These are phyloP conservation scores for Sandelia bainsii DNA, from an alignment of 2,797 vertebrate genomes.

Conservation along the genomic window DNA sequence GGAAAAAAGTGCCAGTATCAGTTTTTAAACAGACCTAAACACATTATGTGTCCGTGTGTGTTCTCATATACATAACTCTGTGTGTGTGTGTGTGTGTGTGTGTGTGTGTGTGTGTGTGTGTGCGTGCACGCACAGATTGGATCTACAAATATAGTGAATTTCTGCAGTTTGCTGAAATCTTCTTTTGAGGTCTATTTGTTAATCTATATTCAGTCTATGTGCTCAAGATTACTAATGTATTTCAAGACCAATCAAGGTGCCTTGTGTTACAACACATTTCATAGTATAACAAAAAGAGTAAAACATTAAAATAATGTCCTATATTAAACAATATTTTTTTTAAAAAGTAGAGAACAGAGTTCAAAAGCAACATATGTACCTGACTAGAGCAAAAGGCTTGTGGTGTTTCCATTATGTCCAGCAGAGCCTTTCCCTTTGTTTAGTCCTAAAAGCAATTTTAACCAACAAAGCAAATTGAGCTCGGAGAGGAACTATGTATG, in stretches of 20 bases:
- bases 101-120: no score
- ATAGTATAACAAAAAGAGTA: neutral
- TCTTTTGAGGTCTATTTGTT: neutral
- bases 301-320: neutral
- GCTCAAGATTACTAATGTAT: neutral
- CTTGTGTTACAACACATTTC: neutral
- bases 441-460: slow-evolving; percentile 13
- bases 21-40: slow-evolving; percentile 8
- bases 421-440: neutral
- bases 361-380: slow-evolving; percentile 32
- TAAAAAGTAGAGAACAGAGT: slow-evolving; percentile 1
- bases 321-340: no score
- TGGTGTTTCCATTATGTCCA: slow-evolving; percentile 24
- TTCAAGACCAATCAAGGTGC: neutral
- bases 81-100: neutral
- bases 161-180: neutral
- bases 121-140: neutral
- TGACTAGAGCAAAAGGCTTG: slow-evolving; percentile 12
- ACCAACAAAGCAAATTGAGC: slow-evolving; percentile 10
- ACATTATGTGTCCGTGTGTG: neutral
- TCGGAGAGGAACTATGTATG: neutral
- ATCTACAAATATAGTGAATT: neutral
- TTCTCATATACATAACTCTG: neutral
- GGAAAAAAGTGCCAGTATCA: no score
- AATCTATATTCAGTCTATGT: neutral